A percentile compares a stretch with the other conserved stretches of the same genome.
Evolutionary conservation across 1,140 invertebrate species (phyloP).

Genomic region (Drosophila grimshawi): DNA sequence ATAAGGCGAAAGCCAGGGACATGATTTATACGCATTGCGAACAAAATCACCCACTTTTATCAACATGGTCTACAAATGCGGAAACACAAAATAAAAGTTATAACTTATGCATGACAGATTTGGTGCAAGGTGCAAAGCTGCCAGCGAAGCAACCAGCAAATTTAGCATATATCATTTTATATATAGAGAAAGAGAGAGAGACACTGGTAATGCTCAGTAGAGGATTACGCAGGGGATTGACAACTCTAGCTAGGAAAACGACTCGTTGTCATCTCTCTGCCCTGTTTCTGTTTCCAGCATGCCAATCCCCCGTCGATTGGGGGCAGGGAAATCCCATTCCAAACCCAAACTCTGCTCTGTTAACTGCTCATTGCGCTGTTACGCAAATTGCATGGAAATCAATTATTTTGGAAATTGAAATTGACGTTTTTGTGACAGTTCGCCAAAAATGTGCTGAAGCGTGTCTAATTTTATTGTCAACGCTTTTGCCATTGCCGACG

Average conservation of each 20-base stretch:
- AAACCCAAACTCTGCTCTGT: conserved; percentile 9
- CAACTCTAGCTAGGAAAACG: conserved; percentile 27
- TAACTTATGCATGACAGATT: conserved; percentile 78
- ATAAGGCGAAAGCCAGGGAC: conserved; percentile 67
- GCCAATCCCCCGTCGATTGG: not conserved
- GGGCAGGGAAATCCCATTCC: not conserved
- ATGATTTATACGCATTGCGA: conserved; percentile 71
- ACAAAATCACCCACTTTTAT: conserved; percentile 44
- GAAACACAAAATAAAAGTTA: conserved; percentile 76
- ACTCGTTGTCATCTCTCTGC: conserved; percentile 14
- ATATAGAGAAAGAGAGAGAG: not conserved
- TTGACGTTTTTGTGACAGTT: conserved; percentile 79
- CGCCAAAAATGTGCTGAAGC: conserved; percentile 78
- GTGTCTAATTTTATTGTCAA: conserved; percentile 80
- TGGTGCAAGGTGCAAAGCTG: conserved; percentile 76
- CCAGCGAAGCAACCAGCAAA: conserved; percentile 37
- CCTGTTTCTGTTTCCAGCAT: conserved; percentile 25
- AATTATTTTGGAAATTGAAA: conserved; percentile 80
- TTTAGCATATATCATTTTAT: conserved; percentile 59
- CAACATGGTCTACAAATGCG: conserved; percentile 67
- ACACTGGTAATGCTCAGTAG: conserved; percentile 2
- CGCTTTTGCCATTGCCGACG: conserved; percentile 14
- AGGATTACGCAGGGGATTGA: conserved; percentile 32
- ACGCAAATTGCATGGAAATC: conserved; percentile 78
- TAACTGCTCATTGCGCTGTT: conserved; percentile 72